phyloP scores from a whole-genome alignment of 2,113 vertebrate species.

The Mionectes macconnelli region DNA sequence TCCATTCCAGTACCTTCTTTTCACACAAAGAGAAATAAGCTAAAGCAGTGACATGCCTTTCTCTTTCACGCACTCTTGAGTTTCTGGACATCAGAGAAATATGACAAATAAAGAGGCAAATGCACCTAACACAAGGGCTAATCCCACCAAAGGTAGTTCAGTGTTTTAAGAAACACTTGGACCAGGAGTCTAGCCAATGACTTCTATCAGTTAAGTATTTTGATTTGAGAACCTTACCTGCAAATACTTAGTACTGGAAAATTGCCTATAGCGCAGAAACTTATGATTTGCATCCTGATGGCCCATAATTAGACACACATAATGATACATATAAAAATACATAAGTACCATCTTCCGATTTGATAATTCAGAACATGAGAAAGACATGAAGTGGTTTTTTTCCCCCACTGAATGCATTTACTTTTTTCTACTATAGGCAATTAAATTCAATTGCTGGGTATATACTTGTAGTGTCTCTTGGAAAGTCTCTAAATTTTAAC shows the following conservation, averaged over 20 bases:
- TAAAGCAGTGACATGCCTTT: not conserved
- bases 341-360: not conserved
- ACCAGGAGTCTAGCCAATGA: not conserved
- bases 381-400: not conserved
- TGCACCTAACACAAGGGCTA: not conserved
- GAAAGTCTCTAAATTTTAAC: not conserved
- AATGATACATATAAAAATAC: not conserved
- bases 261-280: not conserved
- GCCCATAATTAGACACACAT: not conserved
- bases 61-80: not conserved
- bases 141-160: not conserved
- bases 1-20: not conserved
- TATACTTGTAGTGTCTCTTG: not conserved
- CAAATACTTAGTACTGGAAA: not conserved
- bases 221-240: not conserved
- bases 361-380: not conserved
- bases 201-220: not conserved
- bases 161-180: not conserved
- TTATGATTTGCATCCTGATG: not conserved
- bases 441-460: not conserved
- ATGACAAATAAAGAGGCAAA: not conserved
- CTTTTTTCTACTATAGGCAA: not conserved
- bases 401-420: not conserved
- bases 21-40: not conserved
- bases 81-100: not conserved